Percentiles rank a stretch among this genome's conserved stretches.
These are phyloP conservation scores for Ibycter americanus DNA, from an alignment of 2,797 vertebrate genomes.

Conservation along the genomic window DNA sequence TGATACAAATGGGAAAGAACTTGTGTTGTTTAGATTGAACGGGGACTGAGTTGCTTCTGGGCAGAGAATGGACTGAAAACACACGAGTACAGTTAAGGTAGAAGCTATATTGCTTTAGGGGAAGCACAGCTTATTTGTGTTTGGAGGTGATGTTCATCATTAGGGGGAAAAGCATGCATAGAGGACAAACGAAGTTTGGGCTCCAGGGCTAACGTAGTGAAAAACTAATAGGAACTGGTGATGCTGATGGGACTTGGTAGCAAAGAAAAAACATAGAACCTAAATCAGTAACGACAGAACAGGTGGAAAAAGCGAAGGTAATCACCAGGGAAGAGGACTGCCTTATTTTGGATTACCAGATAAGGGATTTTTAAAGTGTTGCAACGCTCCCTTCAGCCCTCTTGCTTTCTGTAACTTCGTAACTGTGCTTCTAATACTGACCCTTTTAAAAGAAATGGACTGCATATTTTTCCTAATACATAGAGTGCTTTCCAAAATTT, in stretches of 20 bases:
- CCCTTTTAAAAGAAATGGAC: background rate
- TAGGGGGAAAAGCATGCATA: background rate
- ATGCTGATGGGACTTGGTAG: background rate
- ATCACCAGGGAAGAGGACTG: background rate
- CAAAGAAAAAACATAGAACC: background rate
- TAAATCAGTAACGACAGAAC: background rate
- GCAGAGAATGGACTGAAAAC: background rate
- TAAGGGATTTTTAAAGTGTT: background rate
- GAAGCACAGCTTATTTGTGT: background rate
- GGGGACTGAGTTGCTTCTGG: background rate
- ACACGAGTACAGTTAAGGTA: background rate
- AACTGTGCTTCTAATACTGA: background rate
- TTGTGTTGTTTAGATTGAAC: background rate
- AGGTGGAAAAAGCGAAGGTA: background rate
- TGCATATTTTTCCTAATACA: background rate
- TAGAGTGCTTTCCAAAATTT: background rate
- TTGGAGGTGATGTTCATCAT: background rate
- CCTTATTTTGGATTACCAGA: background rate
- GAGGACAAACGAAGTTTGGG: background rate
- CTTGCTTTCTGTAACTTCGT: background rate
- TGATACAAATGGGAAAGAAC: background rate
- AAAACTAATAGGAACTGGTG: background rate
- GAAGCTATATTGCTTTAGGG: background rate
- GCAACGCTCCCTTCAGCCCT: background rate
- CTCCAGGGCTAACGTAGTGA: background rate